Evolutionary conservation across 2,888 invertebrate genomes (phyloP), one percentile per base, ranked within the genome.

Genomic region (Mellilla xanthometata): DNA sequence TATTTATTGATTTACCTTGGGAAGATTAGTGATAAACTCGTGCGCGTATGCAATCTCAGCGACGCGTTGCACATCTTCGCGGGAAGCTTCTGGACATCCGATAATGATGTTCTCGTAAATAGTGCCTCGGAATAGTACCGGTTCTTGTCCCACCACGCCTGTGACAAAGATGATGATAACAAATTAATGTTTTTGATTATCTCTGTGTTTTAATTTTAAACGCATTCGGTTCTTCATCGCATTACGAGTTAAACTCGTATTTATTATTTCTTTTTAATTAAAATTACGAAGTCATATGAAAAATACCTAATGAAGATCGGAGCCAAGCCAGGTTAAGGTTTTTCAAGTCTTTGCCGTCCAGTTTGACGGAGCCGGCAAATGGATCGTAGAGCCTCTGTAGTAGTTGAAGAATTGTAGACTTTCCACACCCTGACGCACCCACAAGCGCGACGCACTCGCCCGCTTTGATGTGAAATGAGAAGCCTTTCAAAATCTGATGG

Each of bases 121-220:
- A 3, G 94, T 94, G 24, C 95, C 94, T 42, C 94, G 93, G 80
- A 97, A 97, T 8, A 97, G 86, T 0, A 95, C 94, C 0, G 96
- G 97, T 60, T 97, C 97, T 80, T 97, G 97, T 0, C 96, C 97
- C 10, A 97, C 97, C 6, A 97, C 93, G 26, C 96, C 90, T 90
- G 58, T 2, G 8, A 24, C 24, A 9, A 5, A 28, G 5, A 29
- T 8, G 32, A 1, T 19, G n/a, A n/a, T n/a, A n/a, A n/a, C n/a
- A n/a, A n/a, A n/a, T n/a, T n/a, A n/a, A n/a, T n/a, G n/a, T n/a
- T n/a, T n/a, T n/a, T n/a, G n/a, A n/a, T n/a, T n/a, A n/a, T n/a
- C n/a, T n/a, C n/a, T n/a, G n/a, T n/a, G n/a, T n/a, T n/a, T n/a
- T n/a, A n/a, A n/a, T n/a, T n/a, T n/a, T n/a, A n/a, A n/a, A n/a